Conservation (phyloP, 2,113 vertebrate genomes). For the Ploceus nigricollis region DNA sequence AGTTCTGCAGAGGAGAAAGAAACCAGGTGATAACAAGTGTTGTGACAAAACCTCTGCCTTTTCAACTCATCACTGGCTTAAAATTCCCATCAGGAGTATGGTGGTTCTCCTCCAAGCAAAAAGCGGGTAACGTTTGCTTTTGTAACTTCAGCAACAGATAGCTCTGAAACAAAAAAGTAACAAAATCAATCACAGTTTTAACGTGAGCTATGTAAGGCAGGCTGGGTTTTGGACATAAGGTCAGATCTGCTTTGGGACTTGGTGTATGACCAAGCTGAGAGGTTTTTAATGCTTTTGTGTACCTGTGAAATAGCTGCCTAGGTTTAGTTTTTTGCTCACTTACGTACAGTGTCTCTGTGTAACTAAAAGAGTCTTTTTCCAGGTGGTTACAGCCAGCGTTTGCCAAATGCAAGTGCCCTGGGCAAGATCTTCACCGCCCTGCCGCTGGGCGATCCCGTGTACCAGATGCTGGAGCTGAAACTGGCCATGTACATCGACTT, state of each 20-base stretch:
- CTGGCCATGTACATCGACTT: conserved; percentile 93
- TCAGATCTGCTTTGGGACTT: background rate
- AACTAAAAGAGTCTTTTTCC: background rate
- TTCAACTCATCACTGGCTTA: background rate
- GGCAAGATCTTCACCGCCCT: conserved; percentile 91
- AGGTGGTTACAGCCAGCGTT: conserved; percentile 93
- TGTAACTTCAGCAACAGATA: background rate
- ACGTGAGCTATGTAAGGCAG: background rate
- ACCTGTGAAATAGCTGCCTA: background rate
- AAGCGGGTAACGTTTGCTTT: fast-evolving
- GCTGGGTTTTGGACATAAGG: background rate
- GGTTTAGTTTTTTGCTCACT: background rate
- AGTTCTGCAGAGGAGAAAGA: background rate
- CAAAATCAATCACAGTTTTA: background rate
- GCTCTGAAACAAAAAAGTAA: background rate
- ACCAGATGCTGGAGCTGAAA: conserved; percentile 95
- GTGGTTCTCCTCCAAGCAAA: background rate
- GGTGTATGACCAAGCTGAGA: background rate
- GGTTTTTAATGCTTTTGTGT: background rate
- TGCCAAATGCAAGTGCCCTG: conserved; percentile 89
- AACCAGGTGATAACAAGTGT: background rate
- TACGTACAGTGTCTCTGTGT: fast-evolving
- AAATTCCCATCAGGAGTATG: background rate
- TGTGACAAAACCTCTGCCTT: background rate
- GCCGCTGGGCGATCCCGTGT: conserved; percentile 83